Evolutionary conservation across 2,888 invertebrate species (phyloP), one percentile per base, ranked within the genome.

Genomic region (Elegia similella): DNA sequence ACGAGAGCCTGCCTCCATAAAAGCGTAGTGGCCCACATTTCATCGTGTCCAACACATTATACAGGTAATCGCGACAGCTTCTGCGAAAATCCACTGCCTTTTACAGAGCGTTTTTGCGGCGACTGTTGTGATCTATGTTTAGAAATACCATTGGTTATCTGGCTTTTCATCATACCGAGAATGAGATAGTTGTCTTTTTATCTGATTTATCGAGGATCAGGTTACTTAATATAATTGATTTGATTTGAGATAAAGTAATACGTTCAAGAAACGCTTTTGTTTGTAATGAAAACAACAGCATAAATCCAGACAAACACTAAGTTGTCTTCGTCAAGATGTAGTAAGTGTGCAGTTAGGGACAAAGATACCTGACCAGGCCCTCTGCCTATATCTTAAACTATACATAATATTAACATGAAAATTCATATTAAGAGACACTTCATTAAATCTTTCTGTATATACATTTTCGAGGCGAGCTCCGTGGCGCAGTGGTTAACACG

Each of bases 21-120:
- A 44, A 44, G 54, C 16, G 10, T 16, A 44, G 6, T 55, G 54
- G 23, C 43, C 53, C 43, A 44, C 54, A 55, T 55, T 30, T 43
- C 53, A 29, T 15, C 13, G 43, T 53, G 42, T 30, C 29, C 43
- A 15, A 15, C 50, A 30, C 43, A 43, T 42, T 43, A 30, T 29
- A 42, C 30, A 30, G 15, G 30, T 44, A 55, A 55, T 43, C 43
- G 44, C 17, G 16, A 16, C 44, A 16, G 6, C 52, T 32, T 32
- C 46, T 30, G 17, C 10, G 54, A 55, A 44, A 55, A 12, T 32
- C 16, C 17, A 44, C 15, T 1, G n/a, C 32, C 7, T 7, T 34
- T 34, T 54, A 32, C 8, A n/a, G 32, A n/a, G 10, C 1, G 30
- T 44, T 44, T 55, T 34, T 55, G 32, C 12, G n/a, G 44, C 54